Percentiles rank a stretch among this genome's conserved stretches.
phyloP scores from a whole-genome alignment of 1,140 invertebrate species.

The Pogonomyrmex californicus region DNA sequence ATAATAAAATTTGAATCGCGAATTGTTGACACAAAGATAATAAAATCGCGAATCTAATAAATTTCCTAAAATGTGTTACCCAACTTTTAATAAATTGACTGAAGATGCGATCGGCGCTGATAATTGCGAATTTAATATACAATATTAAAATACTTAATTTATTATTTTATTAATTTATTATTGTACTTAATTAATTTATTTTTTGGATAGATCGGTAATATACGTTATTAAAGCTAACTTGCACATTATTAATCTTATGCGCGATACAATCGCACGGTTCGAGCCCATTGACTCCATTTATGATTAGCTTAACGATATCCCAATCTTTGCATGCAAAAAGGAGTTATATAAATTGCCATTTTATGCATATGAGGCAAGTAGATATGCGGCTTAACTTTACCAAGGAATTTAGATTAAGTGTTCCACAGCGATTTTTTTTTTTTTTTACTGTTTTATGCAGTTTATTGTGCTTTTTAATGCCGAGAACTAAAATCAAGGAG shows the following conservation, averaged over 20 bases:
- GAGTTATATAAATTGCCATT: slow-evolving; percentile 21
- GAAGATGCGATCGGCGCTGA: background rate
- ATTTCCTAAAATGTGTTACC: background rate
- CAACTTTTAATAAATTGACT: background rate
- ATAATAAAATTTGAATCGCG: background rate
- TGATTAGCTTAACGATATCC: slow-evolving; percentile 8
- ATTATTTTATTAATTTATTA: too few species aligned
- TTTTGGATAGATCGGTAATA: background rate
- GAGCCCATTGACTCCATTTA: background rate
- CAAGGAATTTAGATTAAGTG: slow-evolving; percentile 25
- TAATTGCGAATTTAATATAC: background rate
- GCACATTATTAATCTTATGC: background rate
- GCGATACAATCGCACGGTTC: background rate
- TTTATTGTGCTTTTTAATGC: background rate
- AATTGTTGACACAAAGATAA: background rate
- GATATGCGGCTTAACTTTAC: background rate
- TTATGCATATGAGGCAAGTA: slow-evolving; percentile 8
- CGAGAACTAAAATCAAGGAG: background rate
- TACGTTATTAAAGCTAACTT: background rate
- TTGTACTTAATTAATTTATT: too few species aligned
- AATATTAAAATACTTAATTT: slow-evolving; percentile 1
- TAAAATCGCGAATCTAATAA: background rate
- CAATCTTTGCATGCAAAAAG: background rate
- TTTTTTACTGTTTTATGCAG: slow-evolving; percentile 1
- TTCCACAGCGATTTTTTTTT: slow-evolving; percentile 3